A percentile compares a stretch with the other conserved stretches of the same genome.
Evolutionary conservation across 2,113 vertebrate genomes (phyloP).

Genomic region (Zapornia atra): DNA sequence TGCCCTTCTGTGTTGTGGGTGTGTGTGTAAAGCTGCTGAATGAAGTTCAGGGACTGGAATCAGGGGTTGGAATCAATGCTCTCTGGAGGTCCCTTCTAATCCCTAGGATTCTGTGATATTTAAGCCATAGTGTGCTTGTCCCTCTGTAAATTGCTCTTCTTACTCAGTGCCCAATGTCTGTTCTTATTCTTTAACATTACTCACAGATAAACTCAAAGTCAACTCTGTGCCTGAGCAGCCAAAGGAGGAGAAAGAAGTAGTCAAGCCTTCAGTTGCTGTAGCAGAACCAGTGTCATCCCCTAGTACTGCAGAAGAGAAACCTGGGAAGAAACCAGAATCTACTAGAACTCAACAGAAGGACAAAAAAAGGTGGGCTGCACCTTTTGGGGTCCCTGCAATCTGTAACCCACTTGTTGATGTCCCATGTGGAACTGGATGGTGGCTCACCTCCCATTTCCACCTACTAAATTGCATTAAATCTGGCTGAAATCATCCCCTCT

Average conservation of each 20-base stretch:
- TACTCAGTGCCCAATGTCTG: too few relatives aligned
- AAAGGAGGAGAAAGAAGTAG: slow-evolving; percentile 71
- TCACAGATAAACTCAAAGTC: slow-evolving; percentile 78
- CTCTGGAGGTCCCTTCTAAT: too few relatives aligned
- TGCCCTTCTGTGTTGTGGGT: neutral
- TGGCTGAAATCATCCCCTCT: neutral
- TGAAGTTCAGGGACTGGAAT: neutral
- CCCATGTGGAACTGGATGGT: neutral
- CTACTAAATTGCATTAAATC: neutral
- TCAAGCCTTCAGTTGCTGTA: slow-evolving; percentile 35
- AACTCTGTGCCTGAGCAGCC: slow-evolving; percentile 65
- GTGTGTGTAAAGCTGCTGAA: neutral
- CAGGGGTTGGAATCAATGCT: neutral
- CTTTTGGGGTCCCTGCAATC: neutral
- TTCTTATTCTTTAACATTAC: neutral
- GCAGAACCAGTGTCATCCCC: slow-evolving; percentile 63
- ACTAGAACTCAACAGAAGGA: slow-evolving; percentile 65
- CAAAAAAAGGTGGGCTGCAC: slow-evolving; percentile 73
- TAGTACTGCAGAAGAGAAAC: slow-evolving; percentile 54
- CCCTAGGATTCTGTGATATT: too few relatives aligned
- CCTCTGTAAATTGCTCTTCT: neutral
- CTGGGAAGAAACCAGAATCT: slow-evolving; percentile 67
- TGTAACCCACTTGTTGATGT: neutral
- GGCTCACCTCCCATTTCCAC: neutral
- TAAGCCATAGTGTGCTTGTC: neutral